Evolutionary conservation across 2,797 vertebrate genomes (phyloP), one percentile per base, ranked within the genome.

Genomic region (Argyrosomus regius): DNA sequence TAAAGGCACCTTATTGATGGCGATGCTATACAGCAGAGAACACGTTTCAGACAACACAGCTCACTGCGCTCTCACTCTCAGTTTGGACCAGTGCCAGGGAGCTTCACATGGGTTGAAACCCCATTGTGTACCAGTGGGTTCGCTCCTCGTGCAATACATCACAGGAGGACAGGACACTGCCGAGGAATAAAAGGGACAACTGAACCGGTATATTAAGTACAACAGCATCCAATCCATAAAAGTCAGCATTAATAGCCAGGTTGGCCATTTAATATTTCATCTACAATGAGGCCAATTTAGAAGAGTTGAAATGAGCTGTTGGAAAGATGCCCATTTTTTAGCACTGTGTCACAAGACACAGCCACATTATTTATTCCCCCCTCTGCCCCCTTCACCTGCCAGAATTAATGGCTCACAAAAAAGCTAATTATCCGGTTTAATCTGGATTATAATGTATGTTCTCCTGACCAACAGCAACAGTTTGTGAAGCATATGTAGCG

Each of bases 181-280:
- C 66, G 78, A 87, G 89, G 90, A 94, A 95, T 93, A 94, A 94
- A 95, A 94, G 90, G 92, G 91, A 94, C 93, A 94, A 93, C 85
- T 91, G 88, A 94, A 93, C 89, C 77, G 76, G 87, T 92, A 85
- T 92, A 95, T 94, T 94, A 94, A 93, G 87, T 88, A 91, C 95
- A 95, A 94, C 91, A 93, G 92, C 87, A 82, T 83, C 91, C 91
- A 85, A 95, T 96, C 92, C 92, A 94, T 96, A 95, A 95, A 90
- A 92, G 86, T 92, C 90, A 88, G 81, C 84, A 91, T 90, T 93
- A 94, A 90, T 88, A 89, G 89, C 93, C 87, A 86, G 85, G 57
- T 77, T 62, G 75, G 88, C 71, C 74, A 69, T 93, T 96, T 94
- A 92, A 95, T 94, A 92, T 93, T 95, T 91, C 90, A 94, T 91